Percentiles rank a stretch among this genome's conserved stretches.
Evolutionary conservation across 2,113 vertebrate genomes (phyloP).

Genomic region (Silurus glanis): DNA sequence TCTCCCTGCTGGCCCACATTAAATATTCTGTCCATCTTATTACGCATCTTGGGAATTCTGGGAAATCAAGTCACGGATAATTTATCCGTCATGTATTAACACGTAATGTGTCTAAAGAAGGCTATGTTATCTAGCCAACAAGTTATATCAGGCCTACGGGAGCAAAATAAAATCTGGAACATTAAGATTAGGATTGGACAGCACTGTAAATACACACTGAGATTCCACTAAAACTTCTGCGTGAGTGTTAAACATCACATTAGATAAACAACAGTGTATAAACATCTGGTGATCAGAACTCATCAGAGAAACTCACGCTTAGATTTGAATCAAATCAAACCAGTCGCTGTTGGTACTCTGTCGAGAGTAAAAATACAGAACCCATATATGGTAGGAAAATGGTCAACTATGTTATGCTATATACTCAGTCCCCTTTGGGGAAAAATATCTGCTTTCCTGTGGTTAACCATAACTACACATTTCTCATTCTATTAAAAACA

Average conservation of each 20-base stretch:
- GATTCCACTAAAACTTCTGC: neutral
- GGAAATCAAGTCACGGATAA: neutral
- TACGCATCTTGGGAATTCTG: neutral
- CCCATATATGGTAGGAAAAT: conserved; percentile 37
- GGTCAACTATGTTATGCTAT: conserved; percentile 28
- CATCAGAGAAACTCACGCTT: neutral
- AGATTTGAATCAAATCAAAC: neutral
- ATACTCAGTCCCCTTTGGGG: conserved; percentile 14
- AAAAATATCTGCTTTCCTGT: conserved; percentile 10
- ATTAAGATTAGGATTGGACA: neutral
- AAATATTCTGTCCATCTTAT: neutral
- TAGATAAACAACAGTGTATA: neutral
- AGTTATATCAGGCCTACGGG: neutral
- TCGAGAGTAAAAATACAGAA: neutral
- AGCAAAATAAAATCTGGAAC: neutral
- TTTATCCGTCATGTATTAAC: neutral
- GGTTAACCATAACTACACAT: conserved; percentile 19
- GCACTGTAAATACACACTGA: neutral
- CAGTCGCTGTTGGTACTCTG: neutral
- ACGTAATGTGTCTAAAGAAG: neutral
- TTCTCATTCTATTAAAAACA: conserved; percentile 34
- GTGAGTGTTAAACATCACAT: neutral
- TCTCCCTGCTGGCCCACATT: neutral
- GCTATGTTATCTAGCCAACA: neutral
- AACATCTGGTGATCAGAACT: neutral